A percentile compares a stretch with the other conserved stretches of the same genome.
Conservation (phyloP, 2,113 vertebrate species). For the Rallus limicola region DNA sequence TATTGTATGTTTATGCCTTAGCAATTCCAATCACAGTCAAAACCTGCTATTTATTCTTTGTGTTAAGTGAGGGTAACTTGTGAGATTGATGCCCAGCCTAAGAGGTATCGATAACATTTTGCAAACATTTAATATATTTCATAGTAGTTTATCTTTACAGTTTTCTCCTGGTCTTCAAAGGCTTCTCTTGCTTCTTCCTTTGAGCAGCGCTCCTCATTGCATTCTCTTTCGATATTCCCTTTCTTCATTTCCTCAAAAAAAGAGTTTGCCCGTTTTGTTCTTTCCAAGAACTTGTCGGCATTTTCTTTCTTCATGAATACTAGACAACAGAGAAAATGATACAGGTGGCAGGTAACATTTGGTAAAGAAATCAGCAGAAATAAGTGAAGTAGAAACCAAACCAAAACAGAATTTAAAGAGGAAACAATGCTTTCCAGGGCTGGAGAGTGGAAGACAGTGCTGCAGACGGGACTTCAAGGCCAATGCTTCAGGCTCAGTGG, state of each 20-base stretch:
- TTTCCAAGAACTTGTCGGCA: conserved; percentile 78
- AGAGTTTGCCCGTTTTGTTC: conserved; percentile 83
- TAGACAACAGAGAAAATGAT: conserved; percentile 30
- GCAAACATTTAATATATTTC: neutral
- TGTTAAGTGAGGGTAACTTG: neutral
- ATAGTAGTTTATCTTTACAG: conserved; percentile 71
- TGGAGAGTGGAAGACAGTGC: neutral
- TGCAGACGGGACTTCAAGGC: neutral
- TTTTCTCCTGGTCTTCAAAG: conserved; percentile 82
- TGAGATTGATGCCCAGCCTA: neutral
- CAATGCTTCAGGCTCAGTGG: neutral
- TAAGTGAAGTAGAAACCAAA: neutral
- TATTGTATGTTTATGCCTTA: neutral
- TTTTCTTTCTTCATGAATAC: conserved; percentile 82
- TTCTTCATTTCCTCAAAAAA: conserved; percentile 80
- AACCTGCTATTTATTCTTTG: neutral
- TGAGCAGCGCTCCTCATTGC: conserved; percentile 84
- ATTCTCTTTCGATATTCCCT: conserved; percentile 91
- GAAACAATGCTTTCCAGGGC: neutral
- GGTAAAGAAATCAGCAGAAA: neutral
- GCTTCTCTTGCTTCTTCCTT: conserved; percentile 90
- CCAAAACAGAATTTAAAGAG: neutral
- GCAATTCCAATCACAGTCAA: neutral
- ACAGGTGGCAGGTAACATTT: neutral
- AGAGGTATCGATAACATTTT: neutral